Evolutionary conservation across 2,888 invertebrate genomes (phyloP).

Genomic region (Acrobasis consociella): DNA sequence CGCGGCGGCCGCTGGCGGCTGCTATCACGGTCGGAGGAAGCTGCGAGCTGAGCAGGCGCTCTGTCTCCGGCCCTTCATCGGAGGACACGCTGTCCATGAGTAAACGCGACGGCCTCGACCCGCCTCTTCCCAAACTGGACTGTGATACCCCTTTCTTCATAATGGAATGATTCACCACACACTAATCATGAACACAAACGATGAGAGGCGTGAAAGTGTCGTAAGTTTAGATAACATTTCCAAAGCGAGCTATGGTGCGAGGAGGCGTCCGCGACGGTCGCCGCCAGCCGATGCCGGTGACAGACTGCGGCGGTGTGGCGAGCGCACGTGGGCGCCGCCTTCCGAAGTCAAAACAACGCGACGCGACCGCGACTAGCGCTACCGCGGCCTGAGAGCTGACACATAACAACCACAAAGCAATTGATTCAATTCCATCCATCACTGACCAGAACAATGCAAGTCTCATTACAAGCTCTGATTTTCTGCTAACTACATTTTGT

Average conservation of each 20-base stretch:
- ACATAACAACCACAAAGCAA: slow-evolving; percentile 16
- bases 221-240: slow-evolving; percentile 58
- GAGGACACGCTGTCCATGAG: slow-evolving; percentile 74
- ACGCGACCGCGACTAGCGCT: neutral
- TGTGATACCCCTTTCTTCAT: slow-evolving; percentile 67
- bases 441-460: slow-evolving; percentile 14
- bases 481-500: neutral
- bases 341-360: slow-evolving; percentile 51
- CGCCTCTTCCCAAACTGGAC: slow-evolving; percentile 53
- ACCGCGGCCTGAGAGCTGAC: neutral
- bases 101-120: slow-evolving; percentile 59
- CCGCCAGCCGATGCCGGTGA: slow-evolving; percentile 56
- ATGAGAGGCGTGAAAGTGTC: slow-evolving; percentile 39
- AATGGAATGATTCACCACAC: slow-evolving; percentile 47
- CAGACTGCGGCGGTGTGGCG: slow-evolving; percentile 59
- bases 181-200: slow-evolving; percentile 43
- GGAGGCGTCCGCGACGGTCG: slow-evolving; percentile 47
- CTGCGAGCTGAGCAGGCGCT: slow-evolving; percentile 62
- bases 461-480: neutral
- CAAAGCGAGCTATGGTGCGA: slow-evolving; percentile 37
- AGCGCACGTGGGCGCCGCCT: slow-evolving; percentile 63
- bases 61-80: slow-evolving; percentile 73
- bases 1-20: slow-evolving; percentile 56
- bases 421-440: slow-evolving; percentile 10
- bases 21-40: slow-evolving; percentile 57